Evolutionary conservation across 2,113 vertebrate genomes (phyloP), one percentile per base, ranked within the genome.

Genomic region (Montifringilla adamsi): DNA sequence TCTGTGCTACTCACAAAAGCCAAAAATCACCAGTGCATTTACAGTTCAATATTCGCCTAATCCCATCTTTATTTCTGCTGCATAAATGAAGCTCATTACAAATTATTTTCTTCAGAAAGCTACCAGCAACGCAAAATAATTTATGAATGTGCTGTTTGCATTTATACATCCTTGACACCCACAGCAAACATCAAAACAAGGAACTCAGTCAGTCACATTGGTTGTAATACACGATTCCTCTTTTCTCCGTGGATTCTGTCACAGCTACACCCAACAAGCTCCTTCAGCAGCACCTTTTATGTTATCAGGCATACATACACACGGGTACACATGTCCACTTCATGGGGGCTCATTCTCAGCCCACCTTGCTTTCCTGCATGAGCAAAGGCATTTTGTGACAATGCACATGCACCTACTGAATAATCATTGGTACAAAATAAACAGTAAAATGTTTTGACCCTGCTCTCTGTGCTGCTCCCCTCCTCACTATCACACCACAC

Each of bases 31-130:
- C 87, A 92, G 92, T 86, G 79, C 74, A 92, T 85, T 95, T 94
- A 88, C 84, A 92, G 93, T 95, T 97, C 95, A 96, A 93, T 95
- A 97, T 95, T 97, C 84, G 91, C 89, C 91, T 96, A 97, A 98
- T 96, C 87, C 91, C 87, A 64, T 93, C 87, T 95, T 96, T 93
- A 97, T 93, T 96, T 97, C 92, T 81, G 86, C 84, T 67, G 87
- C 93, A 96, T 96, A 96, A 92, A 94, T 91, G 93, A 97, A 97
- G 82, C 94, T 96, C 83, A 96, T 96, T 95, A 95, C 74, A 96
- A 83, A 96, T 92, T 59, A 93, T 96, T 97, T 90, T 84, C 96
- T 67, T 95, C 87, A 92, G 95, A 93, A 97, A 97, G 95, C 97
- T 89, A 96, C 64, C 67, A 91, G 94, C 49, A 94, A 94, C 86